phyloP scores from a whole-genome alignment of 2,797 vertebrate species.

The Momotus momota region DNA sequence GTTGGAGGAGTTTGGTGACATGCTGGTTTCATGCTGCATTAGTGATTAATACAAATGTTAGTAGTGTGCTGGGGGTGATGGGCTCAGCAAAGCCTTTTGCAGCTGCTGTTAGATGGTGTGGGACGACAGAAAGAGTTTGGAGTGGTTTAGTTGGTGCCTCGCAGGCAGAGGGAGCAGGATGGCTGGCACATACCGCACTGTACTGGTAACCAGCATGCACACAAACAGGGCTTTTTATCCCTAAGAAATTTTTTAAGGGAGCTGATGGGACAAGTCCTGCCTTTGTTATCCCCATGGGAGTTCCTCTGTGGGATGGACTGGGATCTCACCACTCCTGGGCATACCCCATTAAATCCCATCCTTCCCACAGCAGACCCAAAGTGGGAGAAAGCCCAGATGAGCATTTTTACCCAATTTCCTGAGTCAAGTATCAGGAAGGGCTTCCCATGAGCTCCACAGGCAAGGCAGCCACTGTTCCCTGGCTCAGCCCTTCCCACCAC shows the following conservation, averaged over 20 bases:
- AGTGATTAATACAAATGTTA: not conserved
- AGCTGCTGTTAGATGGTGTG: not conserved
- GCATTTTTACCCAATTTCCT: not conserved
- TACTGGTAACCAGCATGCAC: not conserved
- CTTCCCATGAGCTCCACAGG: not conserved
- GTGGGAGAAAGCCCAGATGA: fast-evolving
- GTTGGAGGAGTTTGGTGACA: not conserved
- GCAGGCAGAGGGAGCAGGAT: not conserved
- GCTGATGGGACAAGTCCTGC: not conserved
- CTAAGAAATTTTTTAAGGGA: not conserved
- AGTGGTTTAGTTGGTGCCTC: not conserved
- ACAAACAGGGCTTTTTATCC: not conserved
- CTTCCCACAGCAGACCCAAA: not conserved
- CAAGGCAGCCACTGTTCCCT: fast-evolving
- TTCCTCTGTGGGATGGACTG: not conserved
- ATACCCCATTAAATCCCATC: fast-evolving
- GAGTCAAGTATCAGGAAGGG: not conserved
- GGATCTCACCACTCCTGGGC: not conserved
- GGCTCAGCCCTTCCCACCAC: not conserved
- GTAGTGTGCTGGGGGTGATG: not conserved
- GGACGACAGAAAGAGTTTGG: not conserved
- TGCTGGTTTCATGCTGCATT: not conserved
- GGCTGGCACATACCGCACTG: fast-evolving
- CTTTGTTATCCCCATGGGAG: fast-evolving
- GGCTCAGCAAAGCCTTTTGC: not conserved